phyloP scores from a whole-genome alignment of 1,140 invertebrate species.

The Drosophila trapezifrons region DNA sequence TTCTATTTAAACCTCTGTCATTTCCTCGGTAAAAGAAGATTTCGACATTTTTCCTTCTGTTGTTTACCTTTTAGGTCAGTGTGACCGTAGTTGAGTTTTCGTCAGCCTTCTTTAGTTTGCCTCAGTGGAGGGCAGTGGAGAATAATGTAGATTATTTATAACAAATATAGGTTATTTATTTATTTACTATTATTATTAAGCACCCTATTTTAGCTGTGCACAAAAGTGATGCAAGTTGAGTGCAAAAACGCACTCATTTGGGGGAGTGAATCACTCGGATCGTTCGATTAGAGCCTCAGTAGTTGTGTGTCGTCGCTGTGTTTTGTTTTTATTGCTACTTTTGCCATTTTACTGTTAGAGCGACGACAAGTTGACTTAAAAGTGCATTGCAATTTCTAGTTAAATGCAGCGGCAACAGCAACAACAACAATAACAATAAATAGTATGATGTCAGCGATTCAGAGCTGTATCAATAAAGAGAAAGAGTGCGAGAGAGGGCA shows the following conservation, averaged over 20 bases:
- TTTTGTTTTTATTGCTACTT: constrained; percentile 21
- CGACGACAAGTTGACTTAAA: constrained; percentile 66
- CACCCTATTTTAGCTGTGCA: not conserved
- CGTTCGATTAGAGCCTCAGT: constrained; percentile 31
- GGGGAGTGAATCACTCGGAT: constrained; percentile 33
- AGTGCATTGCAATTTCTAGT: constrained; percentile 67
- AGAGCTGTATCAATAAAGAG: constrained; percentile 35
- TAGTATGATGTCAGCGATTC: constrained; percentile 70
- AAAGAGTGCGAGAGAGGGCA: constrained; percentile 7
- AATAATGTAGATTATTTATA: no score
- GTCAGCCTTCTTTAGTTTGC: no score
- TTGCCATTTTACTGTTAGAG: constrained; percentile 60
- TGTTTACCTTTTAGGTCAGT: no score
- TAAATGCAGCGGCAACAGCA: constrained; percentile 52
- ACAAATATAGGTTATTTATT: no score
- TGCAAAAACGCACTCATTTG: not conserved
- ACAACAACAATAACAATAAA: constrained; percentile 31
- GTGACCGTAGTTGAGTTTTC: no score
- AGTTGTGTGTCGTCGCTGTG: not conserved
- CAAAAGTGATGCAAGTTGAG: constrained; percentile 3
- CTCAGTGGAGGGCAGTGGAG: no score
- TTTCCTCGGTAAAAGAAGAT: no score
- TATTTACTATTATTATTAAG: no score
- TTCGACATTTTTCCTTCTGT: no score
- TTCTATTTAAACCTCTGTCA: no score